phyloP scores from a whole-genome alignment of 2,797 vertebrate genomes.

The Adelosebastes latens region DNA sequence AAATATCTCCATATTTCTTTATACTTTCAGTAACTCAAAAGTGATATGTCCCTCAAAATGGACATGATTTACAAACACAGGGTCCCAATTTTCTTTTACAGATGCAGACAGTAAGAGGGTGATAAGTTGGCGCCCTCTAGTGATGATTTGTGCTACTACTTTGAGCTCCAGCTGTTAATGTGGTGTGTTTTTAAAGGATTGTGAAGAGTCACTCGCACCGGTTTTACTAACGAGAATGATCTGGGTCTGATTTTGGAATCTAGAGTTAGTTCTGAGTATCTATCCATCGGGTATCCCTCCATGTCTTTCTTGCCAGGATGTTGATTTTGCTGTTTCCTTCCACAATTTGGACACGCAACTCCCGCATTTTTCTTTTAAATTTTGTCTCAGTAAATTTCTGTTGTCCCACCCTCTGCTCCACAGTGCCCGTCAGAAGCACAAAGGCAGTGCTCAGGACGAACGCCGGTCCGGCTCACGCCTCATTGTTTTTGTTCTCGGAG shows the following conservation, averaged over 20 bases:
- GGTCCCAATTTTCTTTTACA: not conserved
- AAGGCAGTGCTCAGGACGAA: conserved; percentile 85
- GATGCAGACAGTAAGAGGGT: not conserved
- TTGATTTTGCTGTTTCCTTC: not conserved
- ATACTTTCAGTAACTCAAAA: not conserved
- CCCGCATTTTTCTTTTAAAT: rapidly evolving
- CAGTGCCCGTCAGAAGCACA: conserved; percentile 94
- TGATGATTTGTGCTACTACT: not conserved
- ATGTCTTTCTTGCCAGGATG: not conserved
- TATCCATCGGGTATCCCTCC: not conserved
- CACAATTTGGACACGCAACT: not conserved
- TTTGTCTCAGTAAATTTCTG: not conserved
- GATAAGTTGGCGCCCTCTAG: conserved; percentile 5
- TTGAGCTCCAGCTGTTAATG: not conserved
- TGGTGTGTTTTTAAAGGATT: not conserved
- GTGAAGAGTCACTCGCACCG: not conserved
- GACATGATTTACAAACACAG: not conserved
- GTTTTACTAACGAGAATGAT: not conserved
- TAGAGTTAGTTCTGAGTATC: not conserved
- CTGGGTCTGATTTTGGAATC: not conserved
- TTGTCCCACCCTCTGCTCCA: not conserved
- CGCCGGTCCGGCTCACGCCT: conserved; percentile 87
- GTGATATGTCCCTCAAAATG: not conserved
- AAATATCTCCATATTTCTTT: not conserved
- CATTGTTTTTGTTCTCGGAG: conserved; percentile 94